Evolutionary conservation across 2,888 invertebrate genomes (phyloP).

Genomic region (Diachrysia chrysitis): DNA sequence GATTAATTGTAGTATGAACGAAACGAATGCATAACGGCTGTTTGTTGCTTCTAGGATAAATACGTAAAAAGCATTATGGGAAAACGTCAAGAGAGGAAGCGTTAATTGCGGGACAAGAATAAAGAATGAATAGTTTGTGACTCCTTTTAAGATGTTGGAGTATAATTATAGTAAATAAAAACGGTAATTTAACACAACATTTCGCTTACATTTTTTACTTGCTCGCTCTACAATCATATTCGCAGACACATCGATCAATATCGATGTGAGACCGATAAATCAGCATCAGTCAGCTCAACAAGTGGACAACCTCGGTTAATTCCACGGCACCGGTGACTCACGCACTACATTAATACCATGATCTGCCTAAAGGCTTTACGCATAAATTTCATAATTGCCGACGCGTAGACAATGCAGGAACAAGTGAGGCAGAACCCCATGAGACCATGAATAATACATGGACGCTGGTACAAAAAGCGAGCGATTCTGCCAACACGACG

Average conservation of each 20-base stretch:
- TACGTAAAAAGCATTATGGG: conserved; percentile 12
- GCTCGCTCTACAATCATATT: conserved; percentile 62
- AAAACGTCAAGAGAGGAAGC: conserved; percentile 11
- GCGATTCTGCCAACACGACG: conserved; percentile 72
- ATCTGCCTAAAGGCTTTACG: conserved; percentile 84
- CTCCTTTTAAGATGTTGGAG: conserved; percentile 30
- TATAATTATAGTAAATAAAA: conserved; percentile 43
- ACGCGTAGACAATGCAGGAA: conserved; percentile 85
- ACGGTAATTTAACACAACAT: conserved; percentile 44
- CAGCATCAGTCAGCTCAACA: conserved; percentile 79
- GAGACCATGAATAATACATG: conserved; percentile 85
- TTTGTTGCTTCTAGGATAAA: conserved; percentile 1
- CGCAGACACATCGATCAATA: conserved; percentile 82
- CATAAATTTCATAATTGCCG: conserved; percentile 86
- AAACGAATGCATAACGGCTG: conserved; percentile 10
- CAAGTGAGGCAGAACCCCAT: conserved; percentile 80
- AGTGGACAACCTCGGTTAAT: conserved; percentile 83
- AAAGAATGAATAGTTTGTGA: conserved; percentile 15
- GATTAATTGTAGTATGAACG: conserved; percentile 14
- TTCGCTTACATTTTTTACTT: conserved; percentile 48
- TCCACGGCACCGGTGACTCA: conserved; percentile 77
- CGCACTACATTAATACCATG: conserved; percentile 71
- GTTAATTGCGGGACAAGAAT: conserved; percentile 26
- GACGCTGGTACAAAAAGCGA: conserved; percentile 68
- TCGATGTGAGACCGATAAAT: conserved; percentile 82